Evolutionary conservation across 2,888 invertebrate genomes (phyloP), one percentile per base, ranked within the genome.

Genomic region (Herminia tarsipennalis): DNA sequence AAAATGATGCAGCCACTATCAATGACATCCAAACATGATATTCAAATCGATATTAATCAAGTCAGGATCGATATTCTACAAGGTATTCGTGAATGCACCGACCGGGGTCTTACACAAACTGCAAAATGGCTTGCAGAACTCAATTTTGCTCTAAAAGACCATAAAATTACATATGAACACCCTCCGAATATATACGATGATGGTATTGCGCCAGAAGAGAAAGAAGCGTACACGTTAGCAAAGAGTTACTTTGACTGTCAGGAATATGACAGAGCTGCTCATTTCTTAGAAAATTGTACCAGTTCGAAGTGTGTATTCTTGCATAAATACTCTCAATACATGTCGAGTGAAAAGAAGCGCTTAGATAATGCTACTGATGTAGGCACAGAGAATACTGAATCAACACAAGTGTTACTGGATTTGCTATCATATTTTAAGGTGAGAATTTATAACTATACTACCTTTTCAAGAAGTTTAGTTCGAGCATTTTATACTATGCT

Each of bases 61-160:
- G 86, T 88, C n/a, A 78, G 88, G 45, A 71, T 80, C 56, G 91
- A 91, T 71, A 82, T 91, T 59, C 63, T 81, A 37, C 68, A 80
- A 40, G 91, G 88, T 52, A 88, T 91, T 40, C 78, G 76, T 29
- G 96, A 97, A 86, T 97, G 97, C 80, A 94, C 94, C 12, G 94
- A 95, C 70, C 93, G 98, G 39, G 96, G 98, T 21, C 88, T 98
- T 35, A 84, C 94, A 54, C 95, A 97, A 71, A 95, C 95, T 54
- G 94, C 95, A 12, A 98, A 97, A 93, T 98, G 98, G 97, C 90
- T 98, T 47, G 94, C 97, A 0, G 98, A 98, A 83, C 88, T 98
- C 76, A 96, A 96, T 83, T 95, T 93, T 77, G 94, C 97, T 0
- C 74, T 98, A 28, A 93, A 93, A 72, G 93, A 96, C 66, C 92